Conservation (phyloP, 1,140 invertebrate species). For the Cardiocondyla obscurior region DNA sequence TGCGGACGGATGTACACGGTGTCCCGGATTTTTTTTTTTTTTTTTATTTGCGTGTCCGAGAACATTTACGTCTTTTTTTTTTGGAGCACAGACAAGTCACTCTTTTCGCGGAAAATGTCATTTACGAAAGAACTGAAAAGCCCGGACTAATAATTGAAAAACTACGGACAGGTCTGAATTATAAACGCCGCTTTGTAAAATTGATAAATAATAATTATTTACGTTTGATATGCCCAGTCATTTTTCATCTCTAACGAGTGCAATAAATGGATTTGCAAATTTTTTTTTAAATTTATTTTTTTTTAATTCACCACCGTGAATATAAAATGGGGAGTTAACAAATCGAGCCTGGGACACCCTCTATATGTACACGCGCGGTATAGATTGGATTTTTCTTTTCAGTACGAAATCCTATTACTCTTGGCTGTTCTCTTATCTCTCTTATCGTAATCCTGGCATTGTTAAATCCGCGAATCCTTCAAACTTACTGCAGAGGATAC, state of each 20-base stretch:
- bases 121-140: background rate
- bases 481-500: background rate
- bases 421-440: constrained; percentile 27
- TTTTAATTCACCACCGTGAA: too few species aligned
- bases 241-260: background rate
- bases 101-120: background rate
- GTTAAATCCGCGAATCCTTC: constrained; percentile 22
- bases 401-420: constrained; percentile 30
- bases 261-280: background rate
- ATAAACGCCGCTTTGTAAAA: background rate
- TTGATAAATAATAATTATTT: background rate
- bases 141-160: background rate
- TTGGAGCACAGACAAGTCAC: too few species aligned
- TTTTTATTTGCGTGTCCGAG: background rate
- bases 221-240: background rate
- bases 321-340: background rate
- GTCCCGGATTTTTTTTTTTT: constrained; percentile 5
- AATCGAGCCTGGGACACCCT: background rate
- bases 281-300: too few species aligned
- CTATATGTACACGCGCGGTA: background rate
- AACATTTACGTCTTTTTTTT: background rate
- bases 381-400: constrained; percentile 43
- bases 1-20: constrained; percentile 1
- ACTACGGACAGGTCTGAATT: background rate
- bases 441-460: constrained; percentile 49